phyloP scores from a whole-genome alignment of 2,113 vertebrate species.

The Ailurus styani region DNA sequence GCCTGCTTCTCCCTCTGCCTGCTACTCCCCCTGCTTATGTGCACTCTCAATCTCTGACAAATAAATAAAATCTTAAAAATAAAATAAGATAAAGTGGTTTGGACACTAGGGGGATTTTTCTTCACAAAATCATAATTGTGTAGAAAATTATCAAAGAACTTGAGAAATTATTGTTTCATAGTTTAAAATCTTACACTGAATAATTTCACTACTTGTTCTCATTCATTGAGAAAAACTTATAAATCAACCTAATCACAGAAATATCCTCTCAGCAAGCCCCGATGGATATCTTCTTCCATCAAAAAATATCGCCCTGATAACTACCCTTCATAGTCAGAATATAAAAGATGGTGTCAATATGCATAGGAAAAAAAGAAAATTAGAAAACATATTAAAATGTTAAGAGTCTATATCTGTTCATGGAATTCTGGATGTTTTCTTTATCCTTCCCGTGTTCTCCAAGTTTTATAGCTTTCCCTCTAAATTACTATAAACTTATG shows the following conservation, averaged over 20 bases:
- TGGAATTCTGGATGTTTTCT: background rate
- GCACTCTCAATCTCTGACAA: no score
- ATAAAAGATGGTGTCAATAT: background rate
- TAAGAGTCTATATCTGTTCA: background rate
- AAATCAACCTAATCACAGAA: background rate
- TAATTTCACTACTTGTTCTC: background rate
- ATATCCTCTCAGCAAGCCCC: background rate
- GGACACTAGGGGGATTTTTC: background rate
- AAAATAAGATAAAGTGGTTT: background rate
- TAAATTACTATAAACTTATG: background rate
- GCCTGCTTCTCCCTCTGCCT: no score
- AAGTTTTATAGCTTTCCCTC: background rate
- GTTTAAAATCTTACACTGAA: background rate
- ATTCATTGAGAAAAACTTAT: background rate
- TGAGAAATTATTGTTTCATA: background rate
- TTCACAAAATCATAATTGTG: background rate
- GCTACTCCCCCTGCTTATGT: no score
- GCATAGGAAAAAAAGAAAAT: background rate
- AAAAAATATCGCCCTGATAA: background rate
- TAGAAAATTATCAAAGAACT: background rate
- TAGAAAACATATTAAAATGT: background rate
- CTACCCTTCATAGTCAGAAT: background rate
- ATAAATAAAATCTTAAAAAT: no score
- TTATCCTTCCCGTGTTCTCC: background rate
- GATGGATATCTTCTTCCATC: background rate